A percentile compares a stretch with the other conserved stretches of the same genome.
These are phyloP conservation scores for Melanotaenia parkinsoni DNA, from an alignment of 2,797 vertebrate species.

Conservation along the genomic window DNA sequence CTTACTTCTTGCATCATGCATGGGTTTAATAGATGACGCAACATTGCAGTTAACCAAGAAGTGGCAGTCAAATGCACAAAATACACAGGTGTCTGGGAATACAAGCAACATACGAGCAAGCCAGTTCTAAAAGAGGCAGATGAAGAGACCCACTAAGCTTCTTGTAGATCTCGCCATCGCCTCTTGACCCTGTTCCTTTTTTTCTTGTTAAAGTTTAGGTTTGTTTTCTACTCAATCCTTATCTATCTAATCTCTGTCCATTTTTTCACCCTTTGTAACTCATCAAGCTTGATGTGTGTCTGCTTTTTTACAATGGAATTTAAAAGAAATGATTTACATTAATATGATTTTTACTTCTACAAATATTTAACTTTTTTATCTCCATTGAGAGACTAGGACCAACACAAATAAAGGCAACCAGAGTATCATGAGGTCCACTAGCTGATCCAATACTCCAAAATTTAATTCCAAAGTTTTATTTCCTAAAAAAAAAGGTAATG, in stretches of 20 bases:
- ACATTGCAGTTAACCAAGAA: constrained; percentile 12
- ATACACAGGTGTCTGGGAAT: background rate
- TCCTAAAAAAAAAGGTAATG: background rate
- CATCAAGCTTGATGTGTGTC: constrained; percentile 23
- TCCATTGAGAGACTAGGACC: background rate
- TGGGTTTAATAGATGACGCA: constrained; percentile 29
- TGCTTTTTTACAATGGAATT: background rate
- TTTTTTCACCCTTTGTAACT: constrained; percentile 13
- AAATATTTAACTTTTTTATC: background rate
- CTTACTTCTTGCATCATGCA: constrained; percentile 23
- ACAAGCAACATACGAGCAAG: background rate
- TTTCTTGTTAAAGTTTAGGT: constrained; percentile 11
- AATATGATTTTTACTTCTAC: too few relatives aligned
- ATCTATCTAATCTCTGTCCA: constrained; percentile 36
- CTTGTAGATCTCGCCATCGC: constrained; percentile 1
- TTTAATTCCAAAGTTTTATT: background rate
- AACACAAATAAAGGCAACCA: background rate
- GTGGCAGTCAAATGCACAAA: constrained; percentile 1
- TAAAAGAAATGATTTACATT: too few relatives aligned
- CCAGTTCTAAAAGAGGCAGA: background rate
- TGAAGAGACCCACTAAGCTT: constrained; percentile 16
- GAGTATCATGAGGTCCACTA: too few relatives aligned
- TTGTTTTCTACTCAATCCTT: constrained; percentile 15
- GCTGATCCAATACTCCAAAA: too few relatives aligned
- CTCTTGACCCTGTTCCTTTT: background rate